Conservation (phyloP, 2,113 vertebrate genomes). For the Macaca fascicularis region DNA sequence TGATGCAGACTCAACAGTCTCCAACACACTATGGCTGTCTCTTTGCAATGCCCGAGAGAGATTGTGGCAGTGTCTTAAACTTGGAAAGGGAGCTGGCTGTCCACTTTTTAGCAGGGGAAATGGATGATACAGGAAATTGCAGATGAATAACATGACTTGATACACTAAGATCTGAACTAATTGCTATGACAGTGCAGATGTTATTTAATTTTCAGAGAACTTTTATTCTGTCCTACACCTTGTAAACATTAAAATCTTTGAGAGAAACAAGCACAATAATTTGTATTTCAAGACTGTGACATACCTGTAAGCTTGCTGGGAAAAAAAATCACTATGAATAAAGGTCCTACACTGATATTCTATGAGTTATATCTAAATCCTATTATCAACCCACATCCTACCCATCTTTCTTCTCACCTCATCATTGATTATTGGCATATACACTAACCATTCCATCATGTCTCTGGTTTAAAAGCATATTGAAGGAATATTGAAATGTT, state of each 20-base stretch:
- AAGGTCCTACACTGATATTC: not conserved
- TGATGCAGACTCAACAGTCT: not conserved
- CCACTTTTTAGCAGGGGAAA: not conserved
- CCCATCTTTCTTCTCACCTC: not conserved
- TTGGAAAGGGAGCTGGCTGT: not conserved
- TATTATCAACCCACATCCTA: not conserved
- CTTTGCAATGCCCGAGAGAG: not conserved
- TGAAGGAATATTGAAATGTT: not conserved
- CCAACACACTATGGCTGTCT: not conserved
- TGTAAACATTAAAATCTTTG: conserved; percentile 29
- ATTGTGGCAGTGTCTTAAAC: not conserved
- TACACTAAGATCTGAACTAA: conserved; percentile 1
- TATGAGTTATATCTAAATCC: not conserved
- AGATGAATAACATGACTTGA: not conserved
- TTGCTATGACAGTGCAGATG: not conserved
- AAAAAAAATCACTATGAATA: not conserved
- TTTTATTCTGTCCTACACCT: not conserved
- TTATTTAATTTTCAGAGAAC: not conserved
- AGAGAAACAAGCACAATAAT: not conserved
- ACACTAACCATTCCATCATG: not conserved
- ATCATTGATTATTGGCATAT: not conserved
- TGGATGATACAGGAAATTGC: not conserved
- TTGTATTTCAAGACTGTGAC: conserved; percentile 21
- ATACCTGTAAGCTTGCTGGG: not conserved
- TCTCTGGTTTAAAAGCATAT: conserved; percentile 32